Evolutionary conservation across 2,113 vertebrate genomes (phyloP), one percentile per base, ranked within the genome.

Genomic region (Hemicordylus capensis): DNA sequence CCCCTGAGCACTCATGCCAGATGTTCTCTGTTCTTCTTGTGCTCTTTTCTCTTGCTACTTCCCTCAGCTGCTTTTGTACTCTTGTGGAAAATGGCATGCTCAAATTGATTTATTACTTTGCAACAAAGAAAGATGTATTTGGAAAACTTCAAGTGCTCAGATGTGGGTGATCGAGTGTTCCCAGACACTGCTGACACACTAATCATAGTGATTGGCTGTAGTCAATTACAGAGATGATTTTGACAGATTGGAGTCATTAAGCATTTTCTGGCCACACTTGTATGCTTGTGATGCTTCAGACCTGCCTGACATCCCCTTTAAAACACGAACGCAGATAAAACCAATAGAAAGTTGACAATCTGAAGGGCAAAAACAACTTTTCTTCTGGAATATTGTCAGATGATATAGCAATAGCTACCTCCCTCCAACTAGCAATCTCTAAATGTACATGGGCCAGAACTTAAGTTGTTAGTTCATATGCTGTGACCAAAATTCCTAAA

Each of bases 191-290:
- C 37, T 84, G 76, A 67, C 79, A 37, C 28, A 22, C 73, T 89
- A 73, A 88, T 84, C 7, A 1, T 84, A 75, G 37, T 72, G 66
- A 75, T 91, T 22, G 79, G 12, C 76, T n/a, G 6, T 74, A 78
- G 76, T 88, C 39, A 76, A n/a, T 83, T 83, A 66, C 59, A 81
- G 26, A 24, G 5, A 42, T 42, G 67, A 80, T 76, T 90, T 85
- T 90, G 46, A 48, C 42, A 63, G 28, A 24, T 6, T 67, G 12
- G 2, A 75, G 64, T 85, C 31, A 61, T 76, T 86, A 79, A 54
- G 58, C 66, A n/a, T n/a, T 34, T 85, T 81, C n/a, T 1, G 28
- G 77, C 5, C 6, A 31, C 39, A 58, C 22, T 54, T 24, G 4
- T 67, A n/a, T 58, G 11, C 28, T 34, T 84, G 15, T 39, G 26